A percentile compares a stretch with the other conserved stretches of the same genome.
phyloP scores from a whole-genome alignment of 2,888 invertebrate genomes.

The Plebejus argus region DNA sequence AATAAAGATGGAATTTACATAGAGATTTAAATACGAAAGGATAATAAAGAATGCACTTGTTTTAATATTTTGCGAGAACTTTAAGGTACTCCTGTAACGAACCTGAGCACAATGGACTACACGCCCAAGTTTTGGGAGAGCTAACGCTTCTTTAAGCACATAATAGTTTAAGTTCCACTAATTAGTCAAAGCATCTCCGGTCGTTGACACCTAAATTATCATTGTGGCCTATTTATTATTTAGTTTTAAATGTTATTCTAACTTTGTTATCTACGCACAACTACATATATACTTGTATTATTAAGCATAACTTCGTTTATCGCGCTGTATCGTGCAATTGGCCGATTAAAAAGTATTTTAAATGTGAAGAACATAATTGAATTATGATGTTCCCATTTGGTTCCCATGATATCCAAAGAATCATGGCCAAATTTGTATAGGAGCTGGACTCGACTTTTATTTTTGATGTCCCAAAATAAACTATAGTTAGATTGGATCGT shows the following conservation, averaged over 20 bases:
- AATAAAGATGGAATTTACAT: neutral
- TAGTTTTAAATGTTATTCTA: neutral
- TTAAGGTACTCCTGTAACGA: slow-evolving; percentile 12
- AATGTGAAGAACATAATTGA: no score
- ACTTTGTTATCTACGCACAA: neutral
- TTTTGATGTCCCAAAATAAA: no score
- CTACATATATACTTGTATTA: neutral
- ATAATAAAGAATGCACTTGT: slow-evolving; percentile 23
- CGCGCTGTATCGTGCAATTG: no score
- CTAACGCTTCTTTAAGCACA: slow-evolving; percentile 20
- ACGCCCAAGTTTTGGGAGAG: slow-evolving; percentile 4
- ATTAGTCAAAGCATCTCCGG: slow-evolving; percentile 12
- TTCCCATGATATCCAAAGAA: no score
- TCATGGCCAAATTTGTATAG: no score
- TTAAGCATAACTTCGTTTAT: no score
- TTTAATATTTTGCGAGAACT: slow-evolving; percentile 6
- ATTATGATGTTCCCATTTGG: no score
- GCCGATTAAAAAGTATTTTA: no score
- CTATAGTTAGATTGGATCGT: no score
- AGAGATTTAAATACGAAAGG: slow-evolving; percentile 22
- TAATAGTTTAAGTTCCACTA: slow-evolving; percentile 6
- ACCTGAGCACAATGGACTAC: slow-evolving; percentile 1
- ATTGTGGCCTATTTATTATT: slow-evolving; percentile 12
- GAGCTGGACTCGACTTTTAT: no score
- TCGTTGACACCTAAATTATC: slow-evolving; percentile 5